These are phyloP conservation scores for Conger conger DNA, from an alignment of 2,113 vertebrate species.

Conservation along the genomic window DNA sequence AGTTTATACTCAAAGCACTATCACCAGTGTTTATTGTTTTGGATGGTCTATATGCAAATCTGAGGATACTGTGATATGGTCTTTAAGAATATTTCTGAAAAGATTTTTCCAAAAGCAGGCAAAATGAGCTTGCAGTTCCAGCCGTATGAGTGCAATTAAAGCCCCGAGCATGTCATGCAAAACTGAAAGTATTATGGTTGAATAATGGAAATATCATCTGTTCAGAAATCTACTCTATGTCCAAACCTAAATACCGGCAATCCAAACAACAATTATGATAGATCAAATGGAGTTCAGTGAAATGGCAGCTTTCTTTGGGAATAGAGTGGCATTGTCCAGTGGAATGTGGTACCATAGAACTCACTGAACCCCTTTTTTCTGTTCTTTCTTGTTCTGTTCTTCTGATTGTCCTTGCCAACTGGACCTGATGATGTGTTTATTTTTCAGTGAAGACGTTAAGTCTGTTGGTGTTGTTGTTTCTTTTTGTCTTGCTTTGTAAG, in stretches of 20 bases:
- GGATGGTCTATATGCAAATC: not conserved
- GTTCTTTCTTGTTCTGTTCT: slow-evolving; percentile 33
- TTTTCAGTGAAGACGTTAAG: slow-evolving; percentile 36
- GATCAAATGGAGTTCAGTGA: not conserved
- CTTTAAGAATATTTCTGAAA: not conserved
- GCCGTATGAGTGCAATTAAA: not conserved
- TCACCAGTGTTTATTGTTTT: not conserved
- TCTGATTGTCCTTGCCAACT: slow-evolving; percentile 55
- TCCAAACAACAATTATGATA: not conserved
- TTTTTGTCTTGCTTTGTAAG: slow-evolving; percentile 26
- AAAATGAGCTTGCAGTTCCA: not conserved
- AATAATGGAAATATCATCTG: slow-evolving; percentile 1
- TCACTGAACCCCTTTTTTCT: slow-evolving; percentile 40
- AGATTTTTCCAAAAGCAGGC: not conserved
- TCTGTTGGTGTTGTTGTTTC: slow-evolving; percentile 26
- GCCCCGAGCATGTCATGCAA: not conserved
- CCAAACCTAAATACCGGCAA: not conserved
- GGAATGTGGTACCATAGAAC: slow-evolving; percentile 59
- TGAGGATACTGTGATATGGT: not conserved
- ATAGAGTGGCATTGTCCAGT: slow-evolving; percentile 53
- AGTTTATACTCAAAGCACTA: not conserved
- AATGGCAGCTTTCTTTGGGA: slow-evolving; percentile 28
- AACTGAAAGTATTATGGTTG: not conserved
- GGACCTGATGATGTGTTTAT: slow-evolving; percentile 47
- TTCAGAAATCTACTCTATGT: not conserved